These are phyloP conservation scores for Aurelia aurita DNA, from an alignment of 30 jellyfish, hydroid and myxozoan genomes.

Conservation along the genomic window DNA sequence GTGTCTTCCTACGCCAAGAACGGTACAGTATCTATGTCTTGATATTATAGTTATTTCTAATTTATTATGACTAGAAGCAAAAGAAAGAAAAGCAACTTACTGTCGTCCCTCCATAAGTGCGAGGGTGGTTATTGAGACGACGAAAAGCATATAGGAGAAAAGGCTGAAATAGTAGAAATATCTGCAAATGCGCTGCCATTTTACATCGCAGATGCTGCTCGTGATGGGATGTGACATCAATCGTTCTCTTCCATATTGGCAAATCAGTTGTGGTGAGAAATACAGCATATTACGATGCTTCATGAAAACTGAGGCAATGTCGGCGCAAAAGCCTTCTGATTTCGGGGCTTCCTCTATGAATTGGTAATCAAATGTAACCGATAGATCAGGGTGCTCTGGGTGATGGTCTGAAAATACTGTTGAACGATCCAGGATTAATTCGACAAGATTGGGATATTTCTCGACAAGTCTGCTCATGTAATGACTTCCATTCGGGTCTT, in stretches of 20 bases:
- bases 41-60: no score
- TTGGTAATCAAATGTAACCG: slow-evolving; percentile 44
- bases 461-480: slow-evolving; percentile 45
- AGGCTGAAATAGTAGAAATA: slow-evolving; percentile 46
- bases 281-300: slow-evolving; percentile 29
- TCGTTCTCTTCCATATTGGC: slow-evolving; percentile 25
- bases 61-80: no score
- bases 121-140: slow-evolving; percentile 24
- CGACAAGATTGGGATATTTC: slow-evolving; percentile 30
- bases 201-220: not conserved
- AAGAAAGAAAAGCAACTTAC: slow-evolving; percentile 10
- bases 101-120: slow-evolving; percentile 25
- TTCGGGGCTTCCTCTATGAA: slow-evolving; percentile 46
- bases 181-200: slow-evolving; percentile 46
- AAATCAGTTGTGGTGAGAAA: slow-evolving; percentile 43
- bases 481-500: slow-evolving; percentile 24
- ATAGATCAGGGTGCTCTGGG: slow-evolving; percentile 54
- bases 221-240: slow-evolving; percentile 37
- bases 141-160: slow-evolving; percentile 16
- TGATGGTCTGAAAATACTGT: slow-evolving; percentile 48
- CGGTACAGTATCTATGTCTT: no score
- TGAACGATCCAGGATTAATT: slow-evolving; percentile 41
- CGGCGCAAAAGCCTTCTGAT: slow-evolving; percentile 16
- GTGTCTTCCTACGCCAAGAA: no score
- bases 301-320: slow-evolving; percentile 7